Evolutionary conservation across 2,888 invertebrate species (phyloP).

Genomic region (Odontomyia ornata): DNA sequence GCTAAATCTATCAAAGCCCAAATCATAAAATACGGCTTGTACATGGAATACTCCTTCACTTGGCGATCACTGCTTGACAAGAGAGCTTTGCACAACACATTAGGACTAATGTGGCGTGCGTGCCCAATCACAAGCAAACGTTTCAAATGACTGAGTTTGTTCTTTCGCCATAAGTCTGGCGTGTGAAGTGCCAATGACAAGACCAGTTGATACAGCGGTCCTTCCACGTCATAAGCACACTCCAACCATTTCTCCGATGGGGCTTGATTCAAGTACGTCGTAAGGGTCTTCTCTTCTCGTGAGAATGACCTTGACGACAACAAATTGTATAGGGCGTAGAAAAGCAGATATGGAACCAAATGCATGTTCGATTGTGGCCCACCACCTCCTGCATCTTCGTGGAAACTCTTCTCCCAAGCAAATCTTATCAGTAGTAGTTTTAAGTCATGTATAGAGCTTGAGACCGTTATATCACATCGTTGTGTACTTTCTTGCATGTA

Average conservation of each 20-base stretch:
- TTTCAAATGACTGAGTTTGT: slow-evolving; percentile 76
- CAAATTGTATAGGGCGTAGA: slow-evolving; percentile 39
- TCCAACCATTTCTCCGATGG: slow-evolving; percentile 77
- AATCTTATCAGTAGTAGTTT: slow-evolving; percentile 89
- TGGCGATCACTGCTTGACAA: slow-evolving; percentile 66
- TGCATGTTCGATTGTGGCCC: slow-evolving; percentile 98
- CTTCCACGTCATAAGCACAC: slow-evolving; percentile 85
- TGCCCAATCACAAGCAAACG: slow-evolving; percentile 83
- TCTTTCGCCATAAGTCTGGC: slow-evolving; percentile 78
- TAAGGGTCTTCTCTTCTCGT: slow-evolving; percentile 81
- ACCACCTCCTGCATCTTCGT: slow-evolving; percentile 96
- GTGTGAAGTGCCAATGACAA: slow-evolving; percentile 83
- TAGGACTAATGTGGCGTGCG: slow-evolving; percentile 75
- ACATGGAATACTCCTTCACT: slow-evolving; percentile 77
- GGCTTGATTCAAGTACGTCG: slow-evolving; percentile 74
- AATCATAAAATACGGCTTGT: slow-evolving; percentile 87
- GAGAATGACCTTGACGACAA: slow-evolving; percentile 40
- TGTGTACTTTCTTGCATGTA: slow-evolving; percentile 72
- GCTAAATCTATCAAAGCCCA: slow-evolving; percentile 86
- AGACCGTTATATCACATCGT: slow-evolving; percentile 63
- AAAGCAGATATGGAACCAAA: slow-evolving; percentile 80
- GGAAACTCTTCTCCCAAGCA: slow-evolving; percentile 94
- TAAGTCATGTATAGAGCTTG: slow-evolving; percentile 83
- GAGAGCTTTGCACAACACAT: slow-evolving; percentile 62
- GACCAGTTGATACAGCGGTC: slow-evolving; percentile 87